Percentiles rank a stretch among this genome's conserved stretches.
phyloP scores from a whole-genome alignment of 2,888 invertebrate genomes.

The Tryphoninae sp. region DNA sequence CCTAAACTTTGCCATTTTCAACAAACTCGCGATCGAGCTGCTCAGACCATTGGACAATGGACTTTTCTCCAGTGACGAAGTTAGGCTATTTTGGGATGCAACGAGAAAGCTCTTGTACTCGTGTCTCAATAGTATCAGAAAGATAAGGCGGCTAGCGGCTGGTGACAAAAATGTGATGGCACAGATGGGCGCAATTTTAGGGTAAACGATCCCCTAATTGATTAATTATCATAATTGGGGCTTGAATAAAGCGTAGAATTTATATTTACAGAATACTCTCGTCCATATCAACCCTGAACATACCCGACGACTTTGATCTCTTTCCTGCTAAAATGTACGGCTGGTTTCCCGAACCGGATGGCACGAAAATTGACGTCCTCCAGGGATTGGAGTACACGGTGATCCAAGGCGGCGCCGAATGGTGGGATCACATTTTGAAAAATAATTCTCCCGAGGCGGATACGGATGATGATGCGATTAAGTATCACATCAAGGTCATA shows the following conservation, averaged over 20 bases:
- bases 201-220: slow-evolving; percentile 71
- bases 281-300: slow-evolving; percentile 84
- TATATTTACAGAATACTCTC: slow-evolving; percentile 84
- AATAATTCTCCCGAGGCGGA: slow-evolving; percentile 85
- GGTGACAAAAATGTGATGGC: slow-evolving; percentile 88
- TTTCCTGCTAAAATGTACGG: slow-evolving; percentile 88
- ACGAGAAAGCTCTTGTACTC: slow-evolving; percentile 89
- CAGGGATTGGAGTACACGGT: slow-evolving; percentile 87
- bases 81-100: slow-evolving; percentile 91
- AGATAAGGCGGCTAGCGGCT: slow-evolving; percentile 88
- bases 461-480: slow-evolving; percentile 87
- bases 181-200: slow-evolving; percentile 87
- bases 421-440: slow-evolving; percentile 88
- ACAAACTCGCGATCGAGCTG: slow-evolving; percentile 88
- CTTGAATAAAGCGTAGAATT: slow-evolving; percentile 20
- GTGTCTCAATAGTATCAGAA: slow-evolving; percentile 88
- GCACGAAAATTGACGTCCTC: slow-evolving; percentile 82
- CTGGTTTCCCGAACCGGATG: slow-evolving; percentile 82
- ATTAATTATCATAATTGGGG: slow-evolving; percentile 15
- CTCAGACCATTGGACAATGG: slow-evolving; percentile 86
- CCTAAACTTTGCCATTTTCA: slow-evolving; percentile 91
- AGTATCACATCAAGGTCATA: slow-evolving; percentile 91
- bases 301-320: slow-evolving; percentile 85
- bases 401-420: slow-evolving; percentile 89
- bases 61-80: slow-evolving; percentile 84